Conservation (phyloP, 2,888 invertebrate genomes). For the Leptinotarsa haldemani region DNA sequence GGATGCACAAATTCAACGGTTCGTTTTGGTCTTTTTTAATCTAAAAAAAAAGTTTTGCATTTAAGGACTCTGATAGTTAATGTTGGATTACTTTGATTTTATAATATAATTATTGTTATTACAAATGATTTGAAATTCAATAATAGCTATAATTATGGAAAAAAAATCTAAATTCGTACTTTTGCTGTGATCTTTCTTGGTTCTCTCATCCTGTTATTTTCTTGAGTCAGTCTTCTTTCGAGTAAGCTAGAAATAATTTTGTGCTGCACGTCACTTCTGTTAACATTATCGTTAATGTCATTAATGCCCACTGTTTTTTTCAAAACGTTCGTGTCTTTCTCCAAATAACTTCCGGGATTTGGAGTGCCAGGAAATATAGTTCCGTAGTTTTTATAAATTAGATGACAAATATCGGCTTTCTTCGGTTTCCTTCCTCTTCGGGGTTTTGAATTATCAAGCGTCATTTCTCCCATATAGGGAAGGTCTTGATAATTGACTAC, state of each 20-base stretch:
- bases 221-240: slow-evolving; percentile 77
- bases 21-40: slow-evolving; percentile 71
- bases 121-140: too few relatives aligned
- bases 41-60: slow-evolving; percentile 30
- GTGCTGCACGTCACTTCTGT: slow-evolving; percentile 76
- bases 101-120: too few relatives aligned
- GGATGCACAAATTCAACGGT: slow-evolving; percentile 85
- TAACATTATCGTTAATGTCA: slow-evolving; percentile 37
- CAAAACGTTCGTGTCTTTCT: slow-evolving; percentile 60
- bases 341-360: slow-evolving; percentile 67
- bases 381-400: slow-evolving; percentile 92
- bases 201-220: slow-evolving; percentile 68
- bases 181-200: slow-evolving; percentile 26
- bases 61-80: too few relatives aligned
- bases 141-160: too few relatives aligned
- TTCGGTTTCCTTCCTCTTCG: slow-evolving; percentile 89
- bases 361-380: slow-evolving; percentile 85
- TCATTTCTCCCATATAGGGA: slow-evolving; percentile 94
- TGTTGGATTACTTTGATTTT: too few relatives aligned
- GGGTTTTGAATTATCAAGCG: slow-evolving; percentile 87
- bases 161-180: not conserved
- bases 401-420: slow-evolving; percentile 91
- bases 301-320: slow-evolving; percentile 48
- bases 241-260: slow-evolving; percentile 77
- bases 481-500: slow-evolving; percentile 83